Evolutionary conservation across 2,888 invertebrate species (phyloP).

Genomic region (Aleiodes testaceus): DNA sequence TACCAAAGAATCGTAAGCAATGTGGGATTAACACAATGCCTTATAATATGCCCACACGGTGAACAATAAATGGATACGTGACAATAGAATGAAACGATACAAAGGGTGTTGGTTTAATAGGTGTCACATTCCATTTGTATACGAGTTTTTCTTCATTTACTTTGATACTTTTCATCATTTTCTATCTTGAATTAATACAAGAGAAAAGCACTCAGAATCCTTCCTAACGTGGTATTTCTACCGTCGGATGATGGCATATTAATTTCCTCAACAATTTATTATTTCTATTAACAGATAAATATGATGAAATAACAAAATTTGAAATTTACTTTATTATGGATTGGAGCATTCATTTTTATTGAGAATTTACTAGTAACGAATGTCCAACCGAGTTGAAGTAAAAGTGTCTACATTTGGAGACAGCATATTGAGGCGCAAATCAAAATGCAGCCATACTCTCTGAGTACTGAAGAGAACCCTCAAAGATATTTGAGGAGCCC

Average conservation of each 20-base stretch:
- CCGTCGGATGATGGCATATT: not conserved
- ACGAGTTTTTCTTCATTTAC: slow-evolving; percentile 19
- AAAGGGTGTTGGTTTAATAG: slow-evolving; percentile 72
- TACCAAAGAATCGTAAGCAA: slow-evolving; percentile 49
- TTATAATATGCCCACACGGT: slow-evolving; percentile 63
- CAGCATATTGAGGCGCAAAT: slow-evolving; percentile 62
- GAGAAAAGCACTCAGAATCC: not conserved
- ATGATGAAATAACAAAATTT: not conserved
- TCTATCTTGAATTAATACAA: too few species aligned
- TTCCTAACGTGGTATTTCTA: not conserved
- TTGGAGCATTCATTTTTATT: not conserved
- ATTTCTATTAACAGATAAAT: not conserved
- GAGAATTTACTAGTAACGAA: slow-evolving; percentile 28
- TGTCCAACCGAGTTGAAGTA: slow-evolving; percentile 10
- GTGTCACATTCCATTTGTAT: slow-evolving; percentile 64
- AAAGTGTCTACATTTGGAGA: slow-evolving; percentile 31
- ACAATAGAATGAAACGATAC: slow-evolving; percentile 64
- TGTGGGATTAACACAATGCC: slow-evolving; percentile 64
- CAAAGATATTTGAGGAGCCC: slow-evolving; percentile 61
- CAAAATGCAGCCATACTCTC: slow-evolving; percentile 69
- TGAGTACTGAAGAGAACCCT: slow-evolving; percentile 61
- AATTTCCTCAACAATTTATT: too few species aligned
- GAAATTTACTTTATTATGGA: not conserved
- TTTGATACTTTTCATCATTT: not conserved
- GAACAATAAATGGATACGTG: slow-evolving; percentile 49